A percentile compares a stretch with the other conserved stretches of the same genome.
Conservation (phyloP, 1,140 invertebrate genomes). For the Drosophila orena region DNA sequence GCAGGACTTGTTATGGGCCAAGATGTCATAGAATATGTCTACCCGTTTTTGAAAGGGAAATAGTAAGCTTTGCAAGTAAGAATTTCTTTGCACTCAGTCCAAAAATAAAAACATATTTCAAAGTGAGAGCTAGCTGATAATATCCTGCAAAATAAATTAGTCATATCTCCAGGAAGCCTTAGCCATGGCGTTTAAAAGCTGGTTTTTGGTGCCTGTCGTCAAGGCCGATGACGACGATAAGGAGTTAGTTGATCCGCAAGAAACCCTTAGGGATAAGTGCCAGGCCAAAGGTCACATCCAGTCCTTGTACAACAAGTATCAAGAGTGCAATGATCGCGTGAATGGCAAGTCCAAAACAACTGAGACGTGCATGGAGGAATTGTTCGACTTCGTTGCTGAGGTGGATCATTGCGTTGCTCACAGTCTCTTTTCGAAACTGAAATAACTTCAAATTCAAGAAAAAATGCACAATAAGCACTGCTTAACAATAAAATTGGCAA, state of each 20-base stretch:
- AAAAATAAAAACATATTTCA: not conserved
- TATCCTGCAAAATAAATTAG: not conserved
- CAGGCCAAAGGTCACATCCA: constrained; percentile 87
- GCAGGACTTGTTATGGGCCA: not conserved
- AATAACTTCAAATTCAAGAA: constrained; percentile 85
- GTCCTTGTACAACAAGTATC: constrained; percentile 88
- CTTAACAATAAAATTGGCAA: not conserved
- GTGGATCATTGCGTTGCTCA: constrained; percentile 95
- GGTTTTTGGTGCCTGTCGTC: constrained; percentile 86
- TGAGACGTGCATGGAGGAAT: constrained; percentile 95
- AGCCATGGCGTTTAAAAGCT: constrained; percentile 64
- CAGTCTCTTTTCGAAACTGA: constrained; percentile 90
- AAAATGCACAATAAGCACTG: not conserved
- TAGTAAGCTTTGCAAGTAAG: not conserved
- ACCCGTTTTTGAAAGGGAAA: not conserved
- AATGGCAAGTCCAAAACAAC: constrained; percentile 91
- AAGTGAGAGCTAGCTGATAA: no score
- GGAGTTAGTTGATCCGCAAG: constrained; percentile 91
- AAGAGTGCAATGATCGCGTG: constrained; percentile 94
- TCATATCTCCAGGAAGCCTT: constrained; percentile 2
- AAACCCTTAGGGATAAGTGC: constrained; percentile 89
- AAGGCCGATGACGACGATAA: constrained; percentile 88
- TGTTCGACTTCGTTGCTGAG: constrained; percentile 95
- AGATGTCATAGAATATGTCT: not conserved
- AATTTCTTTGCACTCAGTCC: not conserved